Evolutionary conservation across 2,797 vertebrate species (phyloP).

Genomic region (Enteromius treurensis): DNA sequence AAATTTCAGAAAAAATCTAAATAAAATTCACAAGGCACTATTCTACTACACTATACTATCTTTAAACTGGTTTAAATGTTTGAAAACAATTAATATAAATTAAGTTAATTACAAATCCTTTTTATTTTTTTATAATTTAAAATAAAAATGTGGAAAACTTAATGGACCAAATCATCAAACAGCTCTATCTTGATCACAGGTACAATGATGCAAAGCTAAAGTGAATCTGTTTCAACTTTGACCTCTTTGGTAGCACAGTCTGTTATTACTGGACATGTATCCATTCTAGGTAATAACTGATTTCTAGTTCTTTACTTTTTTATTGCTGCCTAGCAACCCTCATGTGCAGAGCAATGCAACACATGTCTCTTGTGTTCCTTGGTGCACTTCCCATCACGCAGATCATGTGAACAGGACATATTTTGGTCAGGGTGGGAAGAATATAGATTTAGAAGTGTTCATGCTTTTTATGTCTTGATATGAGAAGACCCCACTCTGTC

Average conservation of each 20-base stretch:
- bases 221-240: neutral
- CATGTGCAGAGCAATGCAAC: neutral
- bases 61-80: neutral
- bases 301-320: neutral
- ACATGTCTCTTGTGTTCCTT: neutral
- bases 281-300: neutral
- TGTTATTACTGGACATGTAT: slow-evolving; percentile 4
- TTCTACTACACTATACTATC: neutral
- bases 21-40: neutral
- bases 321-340: neutral
- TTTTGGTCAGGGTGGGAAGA: slow-evolving; percentile 12
- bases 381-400: neutral
- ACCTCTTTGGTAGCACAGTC: neutral
- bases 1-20: accelerated
- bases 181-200: neutral
- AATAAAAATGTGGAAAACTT: neutral
- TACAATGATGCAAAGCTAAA: neutral
- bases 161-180: too few relatives aligned
- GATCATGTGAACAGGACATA: slow-evolving; percentile 7
- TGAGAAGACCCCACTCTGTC: slow-evolving; percentile 50
- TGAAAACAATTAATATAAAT: neutral
- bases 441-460: slow-evolving; percentile 19
- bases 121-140: neutral
- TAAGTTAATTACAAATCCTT: neutral
- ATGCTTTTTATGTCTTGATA: slow-evolving; percentile 8